phyloP scores from a whole-genome alignment of 2,113 vertebrate genomes.

The Spermophilus dauricus region DNA sequence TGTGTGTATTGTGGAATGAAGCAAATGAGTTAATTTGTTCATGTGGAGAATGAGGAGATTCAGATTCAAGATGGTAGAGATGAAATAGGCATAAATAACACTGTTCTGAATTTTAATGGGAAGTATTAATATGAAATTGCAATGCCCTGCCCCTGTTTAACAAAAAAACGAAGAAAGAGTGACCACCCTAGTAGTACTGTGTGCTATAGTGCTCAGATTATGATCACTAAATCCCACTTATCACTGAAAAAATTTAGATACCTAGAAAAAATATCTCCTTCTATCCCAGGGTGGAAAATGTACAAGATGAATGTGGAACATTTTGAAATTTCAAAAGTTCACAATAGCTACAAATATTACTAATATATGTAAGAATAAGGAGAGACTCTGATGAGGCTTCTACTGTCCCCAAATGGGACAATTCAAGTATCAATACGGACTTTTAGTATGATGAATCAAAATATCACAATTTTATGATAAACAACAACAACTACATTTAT shows the following conservation, averaged over 20 bases:
- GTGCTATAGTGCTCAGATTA: background rate
- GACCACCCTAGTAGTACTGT: background rate
- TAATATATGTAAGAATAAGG: background rate
- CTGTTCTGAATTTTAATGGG: background rate
- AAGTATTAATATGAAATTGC: background rate
- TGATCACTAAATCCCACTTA: constrained; percentile 24
- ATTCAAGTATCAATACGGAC: constrained; percentile 16
- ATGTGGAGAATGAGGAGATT: background rate
- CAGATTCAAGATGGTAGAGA: background rate
- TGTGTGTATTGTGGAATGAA: background rate
- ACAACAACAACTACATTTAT: background rate
- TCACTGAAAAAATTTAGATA: background rate
- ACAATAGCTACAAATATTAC: constrained; percentile 14
- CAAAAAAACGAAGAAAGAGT: constrained; percentile 18
- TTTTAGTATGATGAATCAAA: background rate
- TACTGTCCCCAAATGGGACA: background rate
- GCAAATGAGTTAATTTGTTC: constrained; percentile 46
- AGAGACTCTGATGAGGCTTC: background rate
- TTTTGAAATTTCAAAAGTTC: constrained; percentile 43
- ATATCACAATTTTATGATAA: constrained; percentile 31
- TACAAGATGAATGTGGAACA: background rate
- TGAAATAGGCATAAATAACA: background rate
- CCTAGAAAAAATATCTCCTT: constrained; percentile 26
- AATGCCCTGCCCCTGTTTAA: background rate
- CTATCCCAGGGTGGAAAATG: background rate